These are phyloP conservation scores for Limnephilus auricula DNA, from an alignment of 2,888 invertebrate genomes.

Conservation along the genomic window DNA sequence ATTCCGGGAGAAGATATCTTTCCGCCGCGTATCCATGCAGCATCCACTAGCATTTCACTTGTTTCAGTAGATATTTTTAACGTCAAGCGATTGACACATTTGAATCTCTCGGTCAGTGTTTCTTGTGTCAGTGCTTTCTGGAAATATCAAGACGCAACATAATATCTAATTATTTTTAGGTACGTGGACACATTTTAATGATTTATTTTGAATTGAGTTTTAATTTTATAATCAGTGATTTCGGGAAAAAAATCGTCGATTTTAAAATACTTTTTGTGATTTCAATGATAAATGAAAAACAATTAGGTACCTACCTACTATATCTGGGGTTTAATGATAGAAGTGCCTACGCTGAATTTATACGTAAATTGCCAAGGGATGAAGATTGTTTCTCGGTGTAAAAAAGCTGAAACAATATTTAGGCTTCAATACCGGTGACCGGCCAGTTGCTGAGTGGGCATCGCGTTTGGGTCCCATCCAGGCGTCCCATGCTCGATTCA, in stretches of 20 bases:
- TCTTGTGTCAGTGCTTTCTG: constrained; percentile 39
- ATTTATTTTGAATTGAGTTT: neutral
- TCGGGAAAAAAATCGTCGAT: neutral
- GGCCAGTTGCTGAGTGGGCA: too few relatives aligned
- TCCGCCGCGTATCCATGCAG: constrained; percentile 28
- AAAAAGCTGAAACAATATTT: too few relatives aligned
- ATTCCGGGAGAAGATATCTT: constrained; percentile 4
- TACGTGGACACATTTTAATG: constrained; percentile 15
- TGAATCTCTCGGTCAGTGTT: neutral
- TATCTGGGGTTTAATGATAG: too few relatives aligned
- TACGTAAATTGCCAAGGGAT: too few relatives aligned
- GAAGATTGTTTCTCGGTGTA: too few relatives aligned
- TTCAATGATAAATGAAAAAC: neutral
- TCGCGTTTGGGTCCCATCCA: too few relatives aligned
- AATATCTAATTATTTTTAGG: neutral
- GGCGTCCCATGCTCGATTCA: too few relatives aligned
- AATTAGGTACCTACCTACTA: too few relatives aligned
- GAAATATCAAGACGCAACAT: constrained; percentile 9
- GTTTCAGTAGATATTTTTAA: constrained; percentile 62
- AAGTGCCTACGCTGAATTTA: too few relatives aligned
- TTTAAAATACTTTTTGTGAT: neutral
- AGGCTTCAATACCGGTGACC: too few relatives aligned
- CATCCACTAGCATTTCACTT: constrained; percentile 27
- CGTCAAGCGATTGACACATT: constrained; percentile 53
- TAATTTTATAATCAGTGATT: neutral